These are phyloP conservation scores for Pseudococcus longispinus DNA, from an alignment of 2,888 invertebrate species.

Conservation along the genomic window DNA sequence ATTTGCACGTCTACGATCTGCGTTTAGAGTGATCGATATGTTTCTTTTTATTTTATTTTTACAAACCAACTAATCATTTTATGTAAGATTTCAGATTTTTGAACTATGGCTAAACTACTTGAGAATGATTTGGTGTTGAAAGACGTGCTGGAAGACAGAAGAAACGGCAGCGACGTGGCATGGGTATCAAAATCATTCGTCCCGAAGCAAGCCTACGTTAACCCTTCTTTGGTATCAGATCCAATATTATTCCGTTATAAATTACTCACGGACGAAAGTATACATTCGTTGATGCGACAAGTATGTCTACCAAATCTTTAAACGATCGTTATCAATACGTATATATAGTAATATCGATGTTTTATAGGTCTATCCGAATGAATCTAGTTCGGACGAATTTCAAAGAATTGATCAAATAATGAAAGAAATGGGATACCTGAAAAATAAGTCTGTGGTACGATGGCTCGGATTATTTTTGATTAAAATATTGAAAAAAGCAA, in stretches of 20 bases:
- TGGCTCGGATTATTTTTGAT: slow-evolving; percentile 26
- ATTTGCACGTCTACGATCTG: no score
- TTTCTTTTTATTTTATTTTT: no score
- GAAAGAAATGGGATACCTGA: slow-evolving; percentile 21
- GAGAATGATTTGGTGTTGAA: neutral
- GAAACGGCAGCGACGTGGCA: neutral
- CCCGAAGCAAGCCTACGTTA: neutral
- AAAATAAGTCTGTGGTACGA: slow-evolving; percentile 14
- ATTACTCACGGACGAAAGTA: slow-evolving; percentile 2
- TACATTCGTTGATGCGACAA: slow-evolving; percentile 1
- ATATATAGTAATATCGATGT: neutral
- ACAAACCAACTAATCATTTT: neutral
- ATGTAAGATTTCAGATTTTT: neutral
- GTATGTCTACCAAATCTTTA: neutral
- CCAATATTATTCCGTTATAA: slow-evolving; percentile 26
- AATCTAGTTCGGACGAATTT: neutral
- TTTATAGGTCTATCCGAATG: slow-evolving; percentile 18
- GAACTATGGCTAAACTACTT: neutral
- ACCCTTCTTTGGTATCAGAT: neutral
- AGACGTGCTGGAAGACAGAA: slow-evolving; percentile 22
- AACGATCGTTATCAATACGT: no score
- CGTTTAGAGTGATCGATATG: no score
- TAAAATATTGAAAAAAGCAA: slow-evolving; percentile 43
- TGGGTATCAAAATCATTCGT: slow-evolving; percentile 36
- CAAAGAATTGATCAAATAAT: neutral